These are phyloP conservation scores for Caenorhabditis japonica DNA, from an alignment of 2,888 invertebrate species.

Conservation along the genomic window DNA sequence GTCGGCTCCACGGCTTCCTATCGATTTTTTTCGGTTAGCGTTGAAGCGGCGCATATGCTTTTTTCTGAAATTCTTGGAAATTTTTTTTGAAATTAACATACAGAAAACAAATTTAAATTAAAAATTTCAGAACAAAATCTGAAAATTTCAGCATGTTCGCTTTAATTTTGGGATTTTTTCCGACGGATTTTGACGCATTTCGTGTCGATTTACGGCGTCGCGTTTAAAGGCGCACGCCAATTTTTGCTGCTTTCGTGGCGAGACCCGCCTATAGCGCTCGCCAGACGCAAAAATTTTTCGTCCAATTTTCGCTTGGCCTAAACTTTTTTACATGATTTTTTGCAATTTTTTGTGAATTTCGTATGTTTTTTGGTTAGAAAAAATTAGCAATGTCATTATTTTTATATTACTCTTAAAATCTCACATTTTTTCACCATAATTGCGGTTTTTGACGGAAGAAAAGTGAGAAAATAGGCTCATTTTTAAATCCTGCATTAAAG, in stretches of 20 bases:
- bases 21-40: constrained; percentile 32
- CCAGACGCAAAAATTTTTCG: constrained; percentile 19
- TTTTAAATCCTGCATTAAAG: too few relatives aligned
- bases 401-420: neutral
- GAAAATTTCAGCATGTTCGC: constrained; percentile 3
- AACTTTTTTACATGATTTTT: constrained; percentile 47
- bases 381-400: neutral
- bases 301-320: constrained; percentile 51
- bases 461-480: too few relatives aligned
- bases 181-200: neutral
- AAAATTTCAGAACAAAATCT: too few relatives aligned
- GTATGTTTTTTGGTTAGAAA: neutral
- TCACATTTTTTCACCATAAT: constrained; percentile 3
- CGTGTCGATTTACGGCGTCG: constrained; percentile 44
- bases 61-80: too few relatives aligned
- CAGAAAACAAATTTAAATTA: too few relatives aligned
- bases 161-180: constrained; percentile 4
- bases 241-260: constrained; percentile 10
- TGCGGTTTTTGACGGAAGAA: too few relatives aligned
- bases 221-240: constrained; percentile 47
- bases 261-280: constrained; percentile 38
- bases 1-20: constrained; percentile 34
- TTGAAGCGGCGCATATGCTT: too few relatives aligned
- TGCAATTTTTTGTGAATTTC: constrained; percentile 15
- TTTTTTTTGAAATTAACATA: too few relatives aligned